phyloP scores from a whole-genome alignment of 2,888 invertebrate genomes.

The Argyresthia goedartella region DNA sequence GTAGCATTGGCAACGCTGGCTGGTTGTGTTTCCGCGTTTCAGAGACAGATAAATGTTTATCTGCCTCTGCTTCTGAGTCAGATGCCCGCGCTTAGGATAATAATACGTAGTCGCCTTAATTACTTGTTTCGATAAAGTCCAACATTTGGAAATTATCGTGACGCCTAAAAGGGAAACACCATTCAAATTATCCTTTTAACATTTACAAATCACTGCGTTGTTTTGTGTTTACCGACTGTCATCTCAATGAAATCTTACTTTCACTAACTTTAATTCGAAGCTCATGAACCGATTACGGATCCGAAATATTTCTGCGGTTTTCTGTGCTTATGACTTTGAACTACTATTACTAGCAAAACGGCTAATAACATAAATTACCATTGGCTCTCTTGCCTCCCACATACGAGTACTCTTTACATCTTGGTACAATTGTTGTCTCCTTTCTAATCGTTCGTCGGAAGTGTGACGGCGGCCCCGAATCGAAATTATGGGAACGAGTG shows the following conservation, averaged over 20 bases:
- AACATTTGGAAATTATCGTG: background rate
- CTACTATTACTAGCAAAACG: no score
- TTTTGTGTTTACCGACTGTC: background rate
- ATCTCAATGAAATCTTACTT: no score
- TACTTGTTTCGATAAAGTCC: background rate
- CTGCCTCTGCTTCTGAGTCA: conserved; percentile 7
- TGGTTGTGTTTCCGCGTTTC: conserved; percentile 29
- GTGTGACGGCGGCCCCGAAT: conserved; percentile 64
- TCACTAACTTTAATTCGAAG: no score
- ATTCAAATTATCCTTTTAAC: background rate
- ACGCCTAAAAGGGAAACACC: background rate
- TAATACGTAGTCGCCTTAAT: conserved; percentile 29
- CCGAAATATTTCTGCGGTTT: no score
- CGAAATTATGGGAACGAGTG: conserved; percentile 63
- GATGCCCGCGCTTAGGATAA: no score
- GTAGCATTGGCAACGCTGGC: no score
- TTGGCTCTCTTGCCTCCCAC: conserved; percentile 33
- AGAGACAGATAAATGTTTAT: conserved; percentile 18
- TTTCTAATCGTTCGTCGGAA: conserved; percentile 61
- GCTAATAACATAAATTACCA: no score
- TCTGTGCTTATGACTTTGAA: no score
- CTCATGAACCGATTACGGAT: no score
- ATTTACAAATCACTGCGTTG: background rate
- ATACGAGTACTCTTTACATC: conserved; percentile 35
- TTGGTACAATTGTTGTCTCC: conserved; percentile 56